These are phyloP conservation scores for Dione vanillae DNA, from an alignment of 2,888 invertebrate species.

Conservation along the genomic window DNA sequence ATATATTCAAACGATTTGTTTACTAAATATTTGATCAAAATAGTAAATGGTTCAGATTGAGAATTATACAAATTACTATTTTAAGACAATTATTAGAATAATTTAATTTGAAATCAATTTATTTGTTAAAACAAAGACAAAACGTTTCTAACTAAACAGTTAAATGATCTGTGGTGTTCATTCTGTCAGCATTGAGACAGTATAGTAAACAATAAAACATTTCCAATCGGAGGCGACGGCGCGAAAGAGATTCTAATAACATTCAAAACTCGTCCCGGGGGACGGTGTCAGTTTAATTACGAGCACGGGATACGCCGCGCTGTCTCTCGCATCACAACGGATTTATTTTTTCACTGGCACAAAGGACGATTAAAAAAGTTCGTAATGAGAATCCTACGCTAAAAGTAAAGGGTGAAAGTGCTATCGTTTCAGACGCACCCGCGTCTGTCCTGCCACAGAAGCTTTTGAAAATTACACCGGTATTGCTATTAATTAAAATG, in stretches of 20 bases:
- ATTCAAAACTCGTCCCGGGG: slow-evolving; percentile 81
- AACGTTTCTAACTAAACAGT: neutral
- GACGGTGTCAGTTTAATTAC: slow-evolving; percentile 82
- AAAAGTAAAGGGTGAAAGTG: slow-evolving; percentile 72
- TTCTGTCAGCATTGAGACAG: slow-evolving; percentile 32
- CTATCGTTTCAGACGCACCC: slow-evolving; percentile 56
- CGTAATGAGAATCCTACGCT: slow-evolving; percentile 76
- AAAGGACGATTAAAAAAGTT: slow-evolving; percentile 84
- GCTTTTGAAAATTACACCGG: slow-evolving; percentile 42
- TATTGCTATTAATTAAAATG: slow-evolving; percentile 44
- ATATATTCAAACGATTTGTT: neutral
- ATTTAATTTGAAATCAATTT: too few species aligned
- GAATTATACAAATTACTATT: too few species aligned
- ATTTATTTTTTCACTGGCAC: slow-evolving; percentile 76
- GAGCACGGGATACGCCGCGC: slow-evolving; percentile 62
- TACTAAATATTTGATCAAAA: too few species aligned
- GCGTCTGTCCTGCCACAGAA: slow-evolving; percentile 38
- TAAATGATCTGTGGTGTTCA: slow-evolving; percentile 28
- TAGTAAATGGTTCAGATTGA: too few species aligned
- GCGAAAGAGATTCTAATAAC: slow-evolving; percentile 83
- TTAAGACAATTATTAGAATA: too few species aligned
- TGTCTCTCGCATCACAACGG: slow-evolving; percentile 74
- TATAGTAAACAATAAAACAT: slow-evolving; percentile 53
- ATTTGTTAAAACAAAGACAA: neutral
- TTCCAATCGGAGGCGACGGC: slow-evolving; percentile 78